Conservation (phyloP, 2,888 invertebrate species). For the Xestia c-nigrum region DNA sequence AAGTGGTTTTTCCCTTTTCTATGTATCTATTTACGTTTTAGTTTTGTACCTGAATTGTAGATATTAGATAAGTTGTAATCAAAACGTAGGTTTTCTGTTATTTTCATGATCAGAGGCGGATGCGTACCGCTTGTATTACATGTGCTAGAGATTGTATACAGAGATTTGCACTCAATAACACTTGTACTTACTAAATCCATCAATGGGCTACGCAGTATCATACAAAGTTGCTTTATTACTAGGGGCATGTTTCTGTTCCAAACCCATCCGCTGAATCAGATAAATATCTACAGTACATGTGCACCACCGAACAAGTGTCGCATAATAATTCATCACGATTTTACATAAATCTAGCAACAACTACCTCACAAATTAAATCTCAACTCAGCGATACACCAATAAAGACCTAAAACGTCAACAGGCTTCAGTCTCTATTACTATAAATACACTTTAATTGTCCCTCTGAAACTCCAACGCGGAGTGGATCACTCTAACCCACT, state of each 20-base stretch:
- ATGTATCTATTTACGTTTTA: slow-evolving; percentile 23
- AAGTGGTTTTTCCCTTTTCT: slow-evolving; percentile 33
- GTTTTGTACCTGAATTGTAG: neutral
- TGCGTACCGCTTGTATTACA: neutral
- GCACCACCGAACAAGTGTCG: neutral
- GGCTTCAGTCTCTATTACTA: slow-evolving; percentile 28
- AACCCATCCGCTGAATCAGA: neutral
- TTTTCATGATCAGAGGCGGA: neutral
- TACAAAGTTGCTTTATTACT: neutral
- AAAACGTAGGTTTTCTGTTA: neutral
- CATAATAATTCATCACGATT: neutral
- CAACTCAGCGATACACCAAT: neutral
- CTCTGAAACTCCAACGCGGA: slow-evolving; percentile 19
- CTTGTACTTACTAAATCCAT: neutral
- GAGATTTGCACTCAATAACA: neutral
- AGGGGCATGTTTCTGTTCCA: neutral
- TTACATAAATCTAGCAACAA: neutral
- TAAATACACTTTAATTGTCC: slow-evolving; percentile 48
- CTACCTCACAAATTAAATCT: neutral
- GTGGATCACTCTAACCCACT: slow-evolving; percentile 54
- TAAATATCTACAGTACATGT: neutral
- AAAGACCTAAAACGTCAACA: slow-evolving; percentile 9
- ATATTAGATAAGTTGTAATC: neutral
- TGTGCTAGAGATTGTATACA: neutral
- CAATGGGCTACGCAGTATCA: neutral